These are phyloP conservation scores for Choristoneura rosaceana DNA, from an alignment of 2,888 invertebrate species.

Conservation along the genomic window DNA sequence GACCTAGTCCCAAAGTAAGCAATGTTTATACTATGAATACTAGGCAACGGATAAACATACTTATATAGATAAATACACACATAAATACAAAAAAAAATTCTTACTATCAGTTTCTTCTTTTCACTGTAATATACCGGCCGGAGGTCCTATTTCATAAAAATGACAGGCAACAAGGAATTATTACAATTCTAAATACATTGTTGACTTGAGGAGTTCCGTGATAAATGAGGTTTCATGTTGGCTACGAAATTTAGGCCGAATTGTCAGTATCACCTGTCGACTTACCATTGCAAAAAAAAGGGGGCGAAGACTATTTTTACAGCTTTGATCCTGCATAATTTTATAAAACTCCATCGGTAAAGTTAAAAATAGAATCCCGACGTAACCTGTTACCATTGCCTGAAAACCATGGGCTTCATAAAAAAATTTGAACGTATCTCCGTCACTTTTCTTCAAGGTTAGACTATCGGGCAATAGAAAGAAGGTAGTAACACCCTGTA, in stretches of 20 bases:
- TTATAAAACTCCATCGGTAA: neutral
- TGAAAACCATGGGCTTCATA: neutral
- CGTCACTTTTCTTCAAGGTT: constrained; percentile 20
- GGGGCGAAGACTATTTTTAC: neutral
- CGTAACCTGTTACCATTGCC: neutral
- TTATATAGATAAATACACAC: too few species aligned
- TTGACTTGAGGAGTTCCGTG: too few species aligned
- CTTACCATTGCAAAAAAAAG: too few species aligned
- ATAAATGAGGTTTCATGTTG: too few species aligned
- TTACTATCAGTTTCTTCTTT: neutral
- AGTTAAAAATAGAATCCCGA: neutral
- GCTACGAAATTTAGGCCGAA: too few species aligned
- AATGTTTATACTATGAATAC: too few species aligned
- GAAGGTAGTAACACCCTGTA: constrained; percentile 77
- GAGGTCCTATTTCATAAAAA: neutral
- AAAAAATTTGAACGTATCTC: neutral
- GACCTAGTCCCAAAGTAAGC: too few species aligned
- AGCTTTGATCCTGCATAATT: neutral
- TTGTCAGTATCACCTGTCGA: too few species aligned
- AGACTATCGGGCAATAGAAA: constrained; percentile 43
- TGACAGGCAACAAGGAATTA: too few species aligned
- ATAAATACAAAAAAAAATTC: too few species aligned
- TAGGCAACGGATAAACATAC: too few species aligned
- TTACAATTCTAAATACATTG: too few species aligned
- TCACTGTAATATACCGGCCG: neutral